Conservation (phyloP, 2,113 vertebrate genomes). For the Triplophysa rosa region DNA sequence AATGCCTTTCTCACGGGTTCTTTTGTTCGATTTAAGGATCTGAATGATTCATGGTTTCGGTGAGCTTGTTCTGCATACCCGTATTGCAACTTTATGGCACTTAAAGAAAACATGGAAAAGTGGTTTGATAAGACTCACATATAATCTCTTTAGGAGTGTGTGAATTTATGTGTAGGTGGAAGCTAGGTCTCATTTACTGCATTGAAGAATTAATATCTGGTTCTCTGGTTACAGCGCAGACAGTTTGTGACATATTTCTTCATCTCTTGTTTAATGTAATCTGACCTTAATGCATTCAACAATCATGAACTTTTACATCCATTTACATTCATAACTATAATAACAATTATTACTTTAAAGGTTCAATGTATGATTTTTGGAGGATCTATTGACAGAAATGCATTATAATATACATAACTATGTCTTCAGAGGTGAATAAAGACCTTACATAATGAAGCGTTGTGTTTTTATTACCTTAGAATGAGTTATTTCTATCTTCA, state of each 20-base stretch:
- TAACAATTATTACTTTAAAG: too few species aligned
- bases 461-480: too few species aligned
- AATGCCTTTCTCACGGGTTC: conserved; percentile 8
- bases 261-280: background rate
- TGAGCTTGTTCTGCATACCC: background rate
- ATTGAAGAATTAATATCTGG: background rate
- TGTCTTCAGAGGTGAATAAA: too few species aligned
- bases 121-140: background rate
- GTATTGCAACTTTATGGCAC: background rate
- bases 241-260: background rate
- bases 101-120: background rate
- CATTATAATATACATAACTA: too few species aligned
- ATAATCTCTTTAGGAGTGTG: background rate
- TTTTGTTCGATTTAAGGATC: conserved; percentile 13
- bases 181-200: background rate
- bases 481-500: too few species aligned
- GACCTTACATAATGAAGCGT: too few species aligned
- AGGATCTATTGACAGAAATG: too few species aligned
- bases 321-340: too few species aligned
- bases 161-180: background rate
- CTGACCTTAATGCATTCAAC: background rate
- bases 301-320: background rate
- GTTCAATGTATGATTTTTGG: too few species aligned
- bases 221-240: background rate
- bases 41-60: conserved; percentile 45